Evolutionary conservation across 2,888 invertebrate species (phyloP), one percentile per base, ranked within the genome.

Genomic region (Melieria omissa): DNA sequence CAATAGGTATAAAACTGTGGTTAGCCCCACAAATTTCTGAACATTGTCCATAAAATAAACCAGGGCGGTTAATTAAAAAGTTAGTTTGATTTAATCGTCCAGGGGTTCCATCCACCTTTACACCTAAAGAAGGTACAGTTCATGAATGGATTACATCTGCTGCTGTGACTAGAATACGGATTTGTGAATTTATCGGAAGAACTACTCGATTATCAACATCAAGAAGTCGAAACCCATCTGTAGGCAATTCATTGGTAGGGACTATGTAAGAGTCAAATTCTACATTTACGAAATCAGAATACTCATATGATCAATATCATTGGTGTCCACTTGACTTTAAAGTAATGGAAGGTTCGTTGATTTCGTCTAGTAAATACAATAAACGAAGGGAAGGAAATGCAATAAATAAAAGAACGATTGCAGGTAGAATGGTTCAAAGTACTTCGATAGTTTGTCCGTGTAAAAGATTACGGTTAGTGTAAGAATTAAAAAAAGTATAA

Each of bases 11-110:
- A 90, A 93, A 93, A 73, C 92, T 92, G 85, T 94, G 93, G 84
- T 94, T 93, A 68, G 91, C 90, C 0, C 93, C 93, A 88, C 93
- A 94, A 88, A 94, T 93, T 90, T 94, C 93, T 79, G 93, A 93
- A 84, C 93, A 94, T 90, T 93, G 93, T 0, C 93, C 93, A 86
- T 87, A 93, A 86, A 89, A 92, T 83, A 93, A 80, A 58, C 93
- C 92, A 0, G 91, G 88, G 3, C 90, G 90, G 77, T 89, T 91
- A 79, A 90, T 88, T 79, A 88, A 88, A 84, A 92, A 89, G 79
- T 88, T 89, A 82, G 87, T 88, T 91, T 92, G 91, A 79, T 92
- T 91, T 84, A 92, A 78, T 58, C 91, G 91, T 0, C 91, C 91
- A 0, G 91, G 91, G 0, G 90, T 89, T 29, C 90, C 90, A 86